Percentiles rank a stretch among this genome's conserved stretches.
Evolutionary conservation across 2,797 vertebrate genomes (phyloP).

Genomic region (Poecilia velifera): DNA sequence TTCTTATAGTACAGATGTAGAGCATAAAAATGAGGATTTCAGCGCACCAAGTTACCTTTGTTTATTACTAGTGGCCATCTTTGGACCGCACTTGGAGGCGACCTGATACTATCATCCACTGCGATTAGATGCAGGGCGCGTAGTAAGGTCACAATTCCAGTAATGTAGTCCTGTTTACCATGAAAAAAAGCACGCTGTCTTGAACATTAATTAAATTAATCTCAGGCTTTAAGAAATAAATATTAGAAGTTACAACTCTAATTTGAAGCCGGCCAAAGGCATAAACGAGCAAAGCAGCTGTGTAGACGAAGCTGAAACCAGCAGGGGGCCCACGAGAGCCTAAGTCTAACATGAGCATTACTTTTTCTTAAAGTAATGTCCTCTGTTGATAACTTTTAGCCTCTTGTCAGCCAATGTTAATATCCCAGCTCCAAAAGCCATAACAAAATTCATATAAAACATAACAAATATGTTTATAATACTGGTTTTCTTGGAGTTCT

Average conservation of each 20-base stretch:
- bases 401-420: neutral
- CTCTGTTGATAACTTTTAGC: neutral
- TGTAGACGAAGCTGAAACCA: neutral
- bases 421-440: neutral
- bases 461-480: neutral
- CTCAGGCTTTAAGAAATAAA: neutral
- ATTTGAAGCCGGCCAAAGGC: neutral
- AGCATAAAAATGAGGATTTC: neutral
- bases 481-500: neutral
- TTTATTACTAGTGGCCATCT: conserved; percentile 71
- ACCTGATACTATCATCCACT: conserved; percentile 6
- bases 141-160: neutral
- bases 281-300: neutral
- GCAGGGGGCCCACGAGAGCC: neutral
- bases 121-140: neutral
- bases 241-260: neutral
- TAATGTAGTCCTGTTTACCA: neutral
- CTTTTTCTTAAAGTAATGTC: neutral
- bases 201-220: neutral
- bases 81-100: conserved; percentile 45
- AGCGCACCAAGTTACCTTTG: conserved; percentile 58
- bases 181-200: neutral
- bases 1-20: fast-evolving
- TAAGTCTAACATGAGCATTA: neutral
- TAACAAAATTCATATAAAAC: neutral